A percentile compares a stretch with the other conserved stretches of the same genome.
phyloP scores from a whole-genome alignment of 2,888 invertebrate species.

The Nomada ferruginata region DNA sequence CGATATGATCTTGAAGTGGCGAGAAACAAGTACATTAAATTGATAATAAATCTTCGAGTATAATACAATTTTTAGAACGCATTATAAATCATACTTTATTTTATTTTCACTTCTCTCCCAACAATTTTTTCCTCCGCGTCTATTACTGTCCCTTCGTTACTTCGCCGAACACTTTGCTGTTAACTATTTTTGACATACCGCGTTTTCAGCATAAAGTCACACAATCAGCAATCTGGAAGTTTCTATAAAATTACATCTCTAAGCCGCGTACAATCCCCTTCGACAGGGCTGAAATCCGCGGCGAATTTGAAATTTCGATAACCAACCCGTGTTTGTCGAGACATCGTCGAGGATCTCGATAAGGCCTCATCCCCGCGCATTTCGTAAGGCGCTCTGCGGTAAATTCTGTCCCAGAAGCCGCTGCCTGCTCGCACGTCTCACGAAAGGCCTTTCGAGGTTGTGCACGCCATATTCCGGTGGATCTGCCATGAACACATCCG shows the following conservation, averaged over 20 bases:
- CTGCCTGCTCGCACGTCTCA: constrained; percentile 17
- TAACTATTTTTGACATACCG: no score
- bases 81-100: no score
- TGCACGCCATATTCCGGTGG: constrained; percentile 74
- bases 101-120: no score
- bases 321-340: constrained; percentile 67
- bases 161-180: no score
- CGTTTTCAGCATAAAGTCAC: background rate
- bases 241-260: background rate
- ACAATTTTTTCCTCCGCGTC: no score
- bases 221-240: background rate
- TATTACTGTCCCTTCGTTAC: no score
- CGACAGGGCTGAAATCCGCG: constrained; percentile 22
- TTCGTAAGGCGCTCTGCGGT: constrained; percentile 50
- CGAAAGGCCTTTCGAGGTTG: constrained; percentile 65
- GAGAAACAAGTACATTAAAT: no score
- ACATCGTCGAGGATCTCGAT: constrained; percentile 58
- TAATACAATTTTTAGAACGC: no score
- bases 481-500: constrained; percentile 80
- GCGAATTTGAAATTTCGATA: constrained; percentile 68
- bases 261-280: constrained; percentile 26
- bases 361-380: constrained; percentile 54
- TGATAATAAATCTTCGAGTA: no score
- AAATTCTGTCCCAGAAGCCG: constrained; percentile 61
- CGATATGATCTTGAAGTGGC: no score